Conservation (phyloP, 2,888 invertebrate species). For the Mechanitis messenoides region DNA sequence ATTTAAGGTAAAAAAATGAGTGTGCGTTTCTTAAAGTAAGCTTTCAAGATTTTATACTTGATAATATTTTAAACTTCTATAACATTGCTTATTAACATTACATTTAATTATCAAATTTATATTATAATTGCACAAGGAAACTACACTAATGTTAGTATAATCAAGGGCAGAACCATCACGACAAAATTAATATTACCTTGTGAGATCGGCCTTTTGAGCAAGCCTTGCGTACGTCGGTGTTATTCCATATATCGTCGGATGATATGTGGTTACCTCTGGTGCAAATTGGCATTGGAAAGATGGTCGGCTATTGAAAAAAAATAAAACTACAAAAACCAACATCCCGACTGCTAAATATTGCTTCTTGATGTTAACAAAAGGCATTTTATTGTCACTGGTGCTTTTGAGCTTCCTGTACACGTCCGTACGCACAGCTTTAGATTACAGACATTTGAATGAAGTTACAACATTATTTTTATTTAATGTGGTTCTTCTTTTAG, state of each 20-base stretch:
- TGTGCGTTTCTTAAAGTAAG: neutral
- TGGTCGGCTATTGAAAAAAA: conserved; percentile 65
- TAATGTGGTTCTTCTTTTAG: too few relatives aligned
- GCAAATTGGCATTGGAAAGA: conserved; percentile 66
- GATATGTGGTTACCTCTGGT: conserved; percentile 51
- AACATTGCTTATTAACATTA: neutral
- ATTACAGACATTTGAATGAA: conserved; percentile 14
- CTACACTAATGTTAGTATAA: conserved; percentile 28
- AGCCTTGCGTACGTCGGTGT: conserved; percentile 94
- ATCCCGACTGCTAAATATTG: conserved; percentile 68
- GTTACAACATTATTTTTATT: conserved; percentile 19
- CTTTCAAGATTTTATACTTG: neutral
- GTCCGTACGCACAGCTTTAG: conserved; percentile 19
- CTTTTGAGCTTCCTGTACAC: conserved; percentile 22
- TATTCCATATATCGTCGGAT: conserved; percentile 90
- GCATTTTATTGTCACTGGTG: conserved; percentile 52
- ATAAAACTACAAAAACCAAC: conserved; percentile 64
- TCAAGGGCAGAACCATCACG: conserved; percentile 62
- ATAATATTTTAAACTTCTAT: neutral
- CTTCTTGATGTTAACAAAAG: conserved; percentile 68
- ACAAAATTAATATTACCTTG: conserved; percentile 75
- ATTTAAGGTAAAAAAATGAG: too few relatives aligned
- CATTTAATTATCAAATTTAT: neutral
- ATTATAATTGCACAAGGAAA: conserved; percentile 6
- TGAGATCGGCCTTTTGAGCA: conserved; percentile 95